phyloP scores from a whole-genome alignment of 2,888 invertebrate species.

The Nesidiocoris tenuis region DNA sequence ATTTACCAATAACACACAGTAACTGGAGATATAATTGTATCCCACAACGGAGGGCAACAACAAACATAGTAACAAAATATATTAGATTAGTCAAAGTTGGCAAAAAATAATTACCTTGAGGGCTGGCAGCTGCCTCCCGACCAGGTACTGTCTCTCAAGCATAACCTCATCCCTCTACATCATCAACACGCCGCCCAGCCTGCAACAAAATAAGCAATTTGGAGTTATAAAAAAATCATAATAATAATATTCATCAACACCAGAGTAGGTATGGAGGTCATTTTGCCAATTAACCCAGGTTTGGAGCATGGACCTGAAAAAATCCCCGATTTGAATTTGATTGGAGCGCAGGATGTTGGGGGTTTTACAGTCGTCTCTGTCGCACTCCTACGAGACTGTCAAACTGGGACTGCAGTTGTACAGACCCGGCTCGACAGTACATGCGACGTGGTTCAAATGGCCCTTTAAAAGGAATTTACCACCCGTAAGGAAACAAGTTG shows the following conservation, averaged over 20 bases:
- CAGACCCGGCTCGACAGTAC: background rate
- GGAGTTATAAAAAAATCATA: no score
- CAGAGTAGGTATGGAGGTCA: no score
- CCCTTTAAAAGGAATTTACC: constrained; percentile 14
- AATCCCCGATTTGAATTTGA: no score
- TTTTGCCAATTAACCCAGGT: no score
- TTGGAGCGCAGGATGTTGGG: no score
- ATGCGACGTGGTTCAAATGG: background rate
- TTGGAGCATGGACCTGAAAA: no score
- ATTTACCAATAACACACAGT: no score
- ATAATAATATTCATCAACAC: no score
- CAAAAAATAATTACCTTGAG: constrained; percentile 16
- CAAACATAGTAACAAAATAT: no score
- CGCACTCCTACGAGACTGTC: background rate
- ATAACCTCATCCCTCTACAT: constrained; percentile 44
- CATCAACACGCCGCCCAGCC: constrained; percentile 40
- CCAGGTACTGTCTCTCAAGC: constrained; percentile 44
- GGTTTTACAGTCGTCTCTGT: background rate
- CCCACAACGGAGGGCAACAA: no score
- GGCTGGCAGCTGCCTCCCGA: constrained; percentile 43
- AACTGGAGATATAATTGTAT: no score
- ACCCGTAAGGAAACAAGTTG: constrained; percentile 8
- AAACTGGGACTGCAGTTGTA: constrained; percentile 1
- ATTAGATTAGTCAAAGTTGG: no score
- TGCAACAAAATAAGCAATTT: constrained; percentile 27